Percentiles rank a stretch among this genome's conserved stretches.
Conservation (phyloP, 2,113 vertebrate genomes). For the Pteruthius melanotis region DNA sequence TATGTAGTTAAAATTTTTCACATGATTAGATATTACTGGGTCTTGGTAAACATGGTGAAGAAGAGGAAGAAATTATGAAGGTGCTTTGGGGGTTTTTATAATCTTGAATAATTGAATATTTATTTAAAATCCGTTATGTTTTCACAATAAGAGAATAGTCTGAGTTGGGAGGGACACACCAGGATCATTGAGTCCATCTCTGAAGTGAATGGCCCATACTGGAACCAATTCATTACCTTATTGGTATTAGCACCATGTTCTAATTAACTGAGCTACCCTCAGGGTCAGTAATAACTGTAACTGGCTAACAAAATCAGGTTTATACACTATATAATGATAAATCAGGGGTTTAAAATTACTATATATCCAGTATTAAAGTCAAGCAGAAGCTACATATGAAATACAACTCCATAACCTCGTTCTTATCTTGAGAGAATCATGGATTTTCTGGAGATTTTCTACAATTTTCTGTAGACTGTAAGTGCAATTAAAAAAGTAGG, state of each 20-base stretch:
- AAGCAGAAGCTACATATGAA: background rate
- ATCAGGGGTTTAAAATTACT: background rate
- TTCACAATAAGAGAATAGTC: background rate
- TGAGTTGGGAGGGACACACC: background rate
- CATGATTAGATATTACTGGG: background rate
- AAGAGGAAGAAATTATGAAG: background rate
- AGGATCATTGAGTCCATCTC: background rate
- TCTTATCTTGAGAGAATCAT: background rate
- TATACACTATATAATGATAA: background rate
- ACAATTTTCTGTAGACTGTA: background rate
- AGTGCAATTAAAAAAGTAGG: background rate
- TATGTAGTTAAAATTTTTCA: background rate
- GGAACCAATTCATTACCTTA: background rate
- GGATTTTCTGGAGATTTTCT: background rate
- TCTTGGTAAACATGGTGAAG: background rate
- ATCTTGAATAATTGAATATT: background rate
- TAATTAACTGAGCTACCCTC: background rate
- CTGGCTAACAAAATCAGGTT: background rate
- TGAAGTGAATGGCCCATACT: background rate
- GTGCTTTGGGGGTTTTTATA: background rate
- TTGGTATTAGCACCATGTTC: background rate
- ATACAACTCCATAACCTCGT: background rate
- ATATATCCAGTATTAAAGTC: background rate
- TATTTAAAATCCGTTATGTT: background rate
- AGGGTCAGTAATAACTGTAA: background rate